Base-by-base conservation (phyloP, 2,113 vertebrate species). In the Odocoileus virginianus region DNA sequence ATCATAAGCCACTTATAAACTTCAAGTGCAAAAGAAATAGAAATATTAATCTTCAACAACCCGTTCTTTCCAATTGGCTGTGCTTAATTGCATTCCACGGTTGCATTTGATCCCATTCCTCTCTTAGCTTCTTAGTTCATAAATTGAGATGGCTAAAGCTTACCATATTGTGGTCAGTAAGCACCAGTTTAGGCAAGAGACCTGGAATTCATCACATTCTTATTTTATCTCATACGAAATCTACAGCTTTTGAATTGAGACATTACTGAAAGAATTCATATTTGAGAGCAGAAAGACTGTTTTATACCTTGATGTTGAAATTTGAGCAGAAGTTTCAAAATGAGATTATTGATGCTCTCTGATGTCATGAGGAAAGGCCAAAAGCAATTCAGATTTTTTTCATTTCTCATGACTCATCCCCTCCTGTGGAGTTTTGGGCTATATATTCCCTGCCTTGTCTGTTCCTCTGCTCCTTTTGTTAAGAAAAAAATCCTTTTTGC, bases 281-380 rank as follows among this genome's bases (percentile, higher is more conserved):
- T 87, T 95, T 93, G 79, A 89, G 89, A 92, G 54, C 17, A 86
- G 60, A 97, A 89, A 95, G 54, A 84, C 81, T 95, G 21, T 90
- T 74, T 94, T 87, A 86, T 81, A 71, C 16, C 3, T 84, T 71
- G 86, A 84, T 94, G 50, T 11, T 91, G 60, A 78, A 43, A 81
- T 98, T 30, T 94, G 47, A 87, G 28, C 54, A 97, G 85, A 97
- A 55, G 10, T 94, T 89, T 94, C 94, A 58, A 76, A 93, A 96
- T 45, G 5, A 6, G 13, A 84, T 89, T 91, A 10, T 43, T 96
- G 84, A 91, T 40, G 30, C 40, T 96, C 93, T 83, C 54, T 61
- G 36, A 95, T n/a, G 33, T 85, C 60, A 27, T 89, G 50, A 90
- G 83, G 60, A 91, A 94, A 92, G 54, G 79, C 79, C 85, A 96